Base-by-base conservation (phyloP, 1,140 invertebrate genomes). In the Ceratina japonica region DNA sequence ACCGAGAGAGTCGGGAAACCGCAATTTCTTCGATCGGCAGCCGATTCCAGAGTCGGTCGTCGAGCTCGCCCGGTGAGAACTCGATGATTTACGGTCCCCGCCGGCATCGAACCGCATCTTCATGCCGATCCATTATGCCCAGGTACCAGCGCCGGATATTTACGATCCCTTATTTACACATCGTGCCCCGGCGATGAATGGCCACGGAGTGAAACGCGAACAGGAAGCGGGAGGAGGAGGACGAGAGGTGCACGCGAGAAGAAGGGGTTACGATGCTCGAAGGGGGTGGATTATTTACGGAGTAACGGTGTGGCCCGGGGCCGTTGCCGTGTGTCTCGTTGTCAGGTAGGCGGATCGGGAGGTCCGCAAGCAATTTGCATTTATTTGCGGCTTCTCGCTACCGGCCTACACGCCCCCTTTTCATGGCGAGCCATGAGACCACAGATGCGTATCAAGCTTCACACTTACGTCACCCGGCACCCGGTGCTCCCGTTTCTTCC, bases 211-310 rank as follows among this genome's bases (percentile, higher is more conserved):
- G 49, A 59, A 70, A 16, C 13, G 27, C 54, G 75, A 56, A n/a
- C 24, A 16, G 52, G 15, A 59, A 24, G 58, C 8, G 15, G 49
- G 44, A 24, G 7, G 16, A 44, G 31, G n/a, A 49, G n/a, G n/a
- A n/a, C n/a, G n/a, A n/a, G n/a, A n/a, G n/a, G n/a, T n/a, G n/a
- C n/a, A n/a, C n/a, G n/a, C n/a, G 20, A 12, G 49, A 27, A 8
- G 49, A 16, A 72, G 64, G 66, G 63, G 62, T 65, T 79, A 10
- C 65, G 66, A 72, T 85, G 64, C 73, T 81, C 68, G 64, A 78
- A 87, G 54, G 51, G 85, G 83, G 86, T 86, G 79, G 84, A 87
- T 87, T 86, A 87, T 87, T 85, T 87, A 87, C 79, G 75, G 74
- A 61, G 64, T 84, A 80, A 87, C 85, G 74, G 80, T 81, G 59